These are phyloP conservation scores for Forbesichthys papilliferus DNA, from an alignment of 2,113 vertebrate species.

Conservation along the genomic window DNA sequence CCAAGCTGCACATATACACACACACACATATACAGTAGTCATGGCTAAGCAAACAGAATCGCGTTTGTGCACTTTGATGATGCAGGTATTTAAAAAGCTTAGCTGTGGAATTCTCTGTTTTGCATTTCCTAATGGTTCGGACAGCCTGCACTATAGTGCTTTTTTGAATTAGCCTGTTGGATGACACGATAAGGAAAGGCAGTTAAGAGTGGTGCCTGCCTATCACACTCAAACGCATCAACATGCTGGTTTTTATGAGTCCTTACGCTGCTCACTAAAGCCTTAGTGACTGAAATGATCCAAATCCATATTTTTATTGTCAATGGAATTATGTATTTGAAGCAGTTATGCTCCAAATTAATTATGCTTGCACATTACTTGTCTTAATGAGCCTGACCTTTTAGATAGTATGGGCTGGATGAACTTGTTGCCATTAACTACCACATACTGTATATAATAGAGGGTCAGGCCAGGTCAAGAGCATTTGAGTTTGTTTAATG, in stretches of 20 bases:
- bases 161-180: conserved; percentile 53
- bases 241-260: background rate
- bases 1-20: conserved; percentile 44
- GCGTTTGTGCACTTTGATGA: conserved; percentile 70
- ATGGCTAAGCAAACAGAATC: conserved; percentile 65
- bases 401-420: conserved; percentile 36
- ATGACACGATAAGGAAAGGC: conserved; percentile 31
- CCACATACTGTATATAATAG: conserved; percentile 34
- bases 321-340: conserved; percentile 15
- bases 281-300: conserved; percentile 9
- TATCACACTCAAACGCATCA: conserved; percentile 22
- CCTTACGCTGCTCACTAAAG: background rate
- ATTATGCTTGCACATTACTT: conserved; percentile 24
- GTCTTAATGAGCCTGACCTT: conserved; percentile 48
- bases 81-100: conserved; percentile 68
- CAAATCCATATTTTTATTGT: conserved; percentile 12
- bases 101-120: conserved; percentile 67
- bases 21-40: conserved; percentile 4
- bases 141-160: conserved; percentile 17
- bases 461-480: conserved; percentile 62
- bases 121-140: conserved; percentile 47
- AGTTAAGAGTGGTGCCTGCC: background rate
- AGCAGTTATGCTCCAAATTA: background rate
- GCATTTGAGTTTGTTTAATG: conserved; percentile 54
- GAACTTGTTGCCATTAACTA: conserved; percentile 52